Base-by-base conservation (phyloP, 2,113 vertebrate species). In the Neotoma lepida region DNA sequence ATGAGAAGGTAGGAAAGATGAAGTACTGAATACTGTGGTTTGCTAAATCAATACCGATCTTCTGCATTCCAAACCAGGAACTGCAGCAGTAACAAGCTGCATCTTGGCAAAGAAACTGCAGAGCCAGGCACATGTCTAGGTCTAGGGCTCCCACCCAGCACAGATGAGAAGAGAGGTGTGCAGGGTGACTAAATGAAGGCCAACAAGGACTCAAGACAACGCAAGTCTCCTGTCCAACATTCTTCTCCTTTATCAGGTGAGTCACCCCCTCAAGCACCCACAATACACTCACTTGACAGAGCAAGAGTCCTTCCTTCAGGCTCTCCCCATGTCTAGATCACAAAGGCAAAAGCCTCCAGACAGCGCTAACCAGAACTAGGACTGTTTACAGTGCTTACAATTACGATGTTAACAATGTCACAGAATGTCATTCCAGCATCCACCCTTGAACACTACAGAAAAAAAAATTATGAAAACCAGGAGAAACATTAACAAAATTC, bases 381-480 rank as follows among this genome's bases (percentile, higher is more conserved):
- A 14, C 4, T 0, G 10, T 8, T 6, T 33, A 54, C 15, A n/a
- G 20, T 44, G 74, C 39, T 88, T 58, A 76, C 2, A 49, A 12
- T 8, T 30, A 68, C 8, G 2, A 20, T 18, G 30, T n/a, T 51
- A 85, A 33, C n/a, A 22, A 9, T 2, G 9, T 51, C 33, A 46
- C 0, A 35, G 0, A 30, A 22, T 13, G 2, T n/a, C 18, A 39
- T n/a, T 64, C 46, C 30, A 58, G 26, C 10, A 33, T 9, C 30
- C 35, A 82, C 44, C 35, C 22, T 2, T 54, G 4, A 63, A 10
- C 24, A 26, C 12, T 17, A 22, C 4, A 68, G 54, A 2, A 58
- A 73, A 44, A 44, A 35, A 46, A 30, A 73, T 22, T 46, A 0
- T 10, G 3, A 61, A 51, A n/a, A 54, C 49, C 76, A 78, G 49